phyloP scores from a whole-genome alignment of 2,113 vertebrate species.

The Puntigrus tetrazona region DNA sequence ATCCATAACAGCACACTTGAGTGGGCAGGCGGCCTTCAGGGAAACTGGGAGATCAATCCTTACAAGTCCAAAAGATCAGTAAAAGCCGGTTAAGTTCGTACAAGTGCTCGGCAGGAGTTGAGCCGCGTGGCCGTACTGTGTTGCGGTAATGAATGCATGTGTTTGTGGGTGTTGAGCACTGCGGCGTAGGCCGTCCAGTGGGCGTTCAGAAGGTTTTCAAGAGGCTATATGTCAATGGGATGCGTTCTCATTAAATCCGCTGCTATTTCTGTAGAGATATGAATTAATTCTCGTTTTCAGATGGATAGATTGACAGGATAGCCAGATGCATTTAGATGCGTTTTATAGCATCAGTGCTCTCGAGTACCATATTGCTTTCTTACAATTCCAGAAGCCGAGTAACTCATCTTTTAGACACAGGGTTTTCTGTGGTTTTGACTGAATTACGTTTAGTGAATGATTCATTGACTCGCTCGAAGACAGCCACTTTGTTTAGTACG shows the following conservation, averaged over 20 bases:
- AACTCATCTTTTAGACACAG: background rate
- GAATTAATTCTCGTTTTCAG: background rate
- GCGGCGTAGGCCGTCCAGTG: slow-evolving; percentile 2
- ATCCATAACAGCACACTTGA: slow-evolving; percentile 1
- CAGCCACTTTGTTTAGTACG: background rate
- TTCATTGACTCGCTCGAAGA: background rate
- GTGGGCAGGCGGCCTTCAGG: slow-evolving; percentile 29
- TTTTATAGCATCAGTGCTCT: too few relatives aligned
- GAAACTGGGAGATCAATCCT: slow-evolving; percentile 20
- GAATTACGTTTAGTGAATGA: background rate
- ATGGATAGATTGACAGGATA: too few relatives aligned
- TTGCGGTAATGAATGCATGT: slow-evolving; percentile 24
- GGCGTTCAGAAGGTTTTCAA: slow-evolving; percentile 28
- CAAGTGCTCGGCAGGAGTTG: slow-evolving; percentile 28
- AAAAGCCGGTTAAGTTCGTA: slow-evolving; percentile 22
- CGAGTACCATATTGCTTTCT: background rate
- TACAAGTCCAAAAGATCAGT: slow-evolving; percentile 38
- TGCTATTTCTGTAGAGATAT: slow-evolving; percentile 23
- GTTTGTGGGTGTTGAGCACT: slow-evolving; percentile 30
- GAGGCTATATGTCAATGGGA: slow-evolving; percentile 15
- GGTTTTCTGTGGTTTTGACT: background rate
- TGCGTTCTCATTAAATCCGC: slow-evolving; percentile 28
- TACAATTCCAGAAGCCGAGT: background rate
- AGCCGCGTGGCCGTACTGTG: background rate
- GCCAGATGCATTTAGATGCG: background rate